Evolutionary conservation across 2,888 invertebrate genomes (phyloP).

Genomic region (Hemicrepidius hirtus): DNA sequence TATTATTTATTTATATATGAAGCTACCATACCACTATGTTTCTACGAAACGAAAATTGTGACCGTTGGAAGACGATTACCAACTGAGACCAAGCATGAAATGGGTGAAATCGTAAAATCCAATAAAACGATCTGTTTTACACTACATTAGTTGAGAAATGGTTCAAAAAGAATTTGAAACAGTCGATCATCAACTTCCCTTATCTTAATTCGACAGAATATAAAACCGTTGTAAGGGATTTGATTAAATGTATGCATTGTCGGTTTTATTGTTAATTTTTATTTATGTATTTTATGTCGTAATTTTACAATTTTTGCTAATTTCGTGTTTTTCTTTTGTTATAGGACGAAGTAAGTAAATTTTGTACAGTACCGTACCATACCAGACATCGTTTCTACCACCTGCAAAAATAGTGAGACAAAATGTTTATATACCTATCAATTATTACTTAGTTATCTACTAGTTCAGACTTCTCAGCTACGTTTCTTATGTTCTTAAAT

Average conservation of each 20-base stretch:
- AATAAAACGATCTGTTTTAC: constrained; percentile 46
- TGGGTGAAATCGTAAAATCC: constrained; percentile 32
- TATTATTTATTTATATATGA: constrained; percentile 24
- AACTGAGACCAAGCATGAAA: background rate
- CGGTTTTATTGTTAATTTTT: constrained; percentile 39
- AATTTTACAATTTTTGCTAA: constrained; percentile 62
- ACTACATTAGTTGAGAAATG: constrained; percentile 61
- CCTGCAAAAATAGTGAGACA: constrained; percentile 48
- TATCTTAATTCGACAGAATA: constrained; percentile 34
- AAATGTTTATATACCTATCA: constrained; percentile 39
- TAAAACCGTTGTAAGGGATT: constrained; percentile 11
- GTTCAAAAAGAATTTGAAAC: constrained; percentile 56
- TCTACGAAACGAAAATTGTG: background rate
- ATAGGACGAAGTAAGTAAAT: constrained; percentile 73
- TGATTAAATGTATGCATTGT: constrained; percentile 13
- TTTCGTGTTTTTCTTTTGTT: constrained; percentile 70
- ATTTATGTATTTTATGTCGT: constrained; percentile 45
- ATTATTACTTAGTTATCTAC: constrained; percentile 12
- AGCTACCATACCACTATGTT: background rate
- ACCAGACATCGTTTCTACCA: constrained; percentile 40
- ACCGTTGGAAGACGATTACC: background rate
- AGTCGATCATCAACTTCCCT: constrained; percentile 24
- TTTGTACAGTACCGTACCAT: constrained; percentile 43
- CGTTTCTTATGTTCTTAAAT: background rate
- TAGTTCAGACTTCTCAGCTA: background rate